Base-by-base conservation (phyloP, 2,797 vertebrate genomes). In the Enteromius thamalakanensis region DNA sequence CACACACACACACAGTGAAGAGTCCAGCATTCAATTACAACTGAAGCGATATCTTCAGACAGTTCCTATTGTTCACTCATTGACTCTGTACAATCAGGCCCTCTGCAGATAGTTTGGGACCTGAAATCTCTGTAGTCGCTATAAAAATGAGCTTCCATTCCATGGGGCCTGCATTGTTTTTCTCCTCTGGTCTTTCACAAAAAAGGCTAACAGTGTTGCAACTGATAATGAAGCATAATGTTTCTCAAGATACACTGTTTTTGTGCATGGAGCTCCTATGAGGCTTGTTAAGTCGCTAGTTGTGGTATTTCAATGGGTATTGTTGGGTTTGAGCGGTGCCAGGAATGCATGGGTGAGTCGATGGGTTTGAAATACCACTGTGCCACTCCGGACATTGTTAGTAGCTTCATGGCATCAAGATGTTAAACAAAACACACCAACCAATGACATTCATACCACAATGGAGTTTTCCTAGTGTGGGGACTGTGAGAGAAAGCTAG, bases 1-100 rank as follows among this genome's bases (percentile, higher is more conserved):
- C 42, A 32, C 42, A 32, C 40, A 47, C n/a, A 51, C 23, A 6
- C 17, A 9, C 32, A 15, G 8, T 62, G 15, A 40, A 42, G 23
- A 60, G 26, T 12, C 8, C 60, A 74, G 60, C 51, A 53, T 72
- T 87, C 69, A 84, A 60, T 83, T 85, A 72, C 65, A 82, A 10
- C 53, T 77, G 53, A 85, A 84, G 81, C 53, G 47, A 67, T 78
- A 23, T 19, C 34, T 70, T 79, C 74, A 65, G 37, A 84, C 64
- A 68, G 40, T 79, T 49, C 80, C 58, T 62, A 64, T 70, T 74
- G 72, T 58, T 77, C 70, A 21, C 12, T 72, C 34, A 72, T 34
- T 76, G 60, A 82, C 42, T 67, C 74, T 62, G 40, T 37, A 70
- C 7, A 81, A 37, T 68, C 77, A 53, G 4, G 9, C 68, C 64